Evolutionary conservation across 2,888 invertebrate species (phyloP).

Genomic region (Heliconius ethilla): DNA sequence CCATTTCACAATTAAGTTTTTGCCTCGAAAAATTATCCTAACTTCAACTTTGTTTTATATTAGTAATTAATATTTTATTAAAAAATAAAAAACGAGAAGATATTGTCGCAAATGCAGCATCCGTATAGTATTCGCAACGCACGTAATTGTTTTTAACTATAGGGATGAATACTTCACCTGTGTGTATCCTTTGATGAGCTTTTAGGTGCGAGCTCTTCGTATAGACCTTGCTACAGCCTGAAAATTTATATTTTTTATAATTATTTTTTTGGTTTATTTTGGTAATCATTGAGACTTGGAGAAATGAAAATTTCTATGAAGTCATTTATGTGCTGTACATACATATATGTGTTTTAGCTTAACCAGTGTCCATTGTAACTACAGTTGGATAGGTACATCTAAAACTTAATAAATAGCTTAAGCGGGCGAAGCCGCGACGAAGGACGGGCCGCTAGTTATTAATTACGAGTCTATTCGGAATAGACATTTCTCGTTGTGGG

Average conservation of each 20-base stretch:
- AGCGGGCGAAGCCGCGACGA: too few relatives aligned
- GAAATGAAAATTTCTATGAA: neutral
- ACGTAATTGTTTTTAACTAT: neutral
- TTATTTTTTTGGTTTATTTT: neutral
- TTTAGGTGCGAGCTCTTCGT: conserved; percentile 99
- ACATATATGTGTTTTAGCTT: neutral
- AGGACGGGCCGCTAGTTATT: too few relatives aligned
- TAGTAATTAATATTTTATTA: neutral
- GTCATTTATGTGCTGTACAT: too few relatives aligned
- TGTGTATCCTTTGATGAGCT: conserved; percentile 98
- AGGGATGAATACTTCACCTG: conserved; percentile 83
- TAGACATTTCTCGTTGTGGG: neutral
- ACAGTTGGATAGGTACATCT: too few relatives aligned
- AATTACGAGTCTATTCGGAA: neutral
- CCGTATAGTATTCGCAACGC: conserved; percentile 40
- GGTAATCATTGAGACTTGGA: neutral
- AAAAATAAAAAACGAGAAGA: neutral
- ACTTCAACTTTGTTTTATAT: neutral
- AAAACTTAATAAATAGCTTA: too few relatives aligned
- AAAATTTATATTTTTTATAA: conserved; percentile 50
- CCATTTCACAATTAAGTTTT: neutral
- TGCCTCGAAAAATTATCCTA: neutral
- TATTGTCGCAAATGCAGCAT: conserved; percentile 17
- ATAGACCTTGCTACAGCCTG: conserved; percentile 98
- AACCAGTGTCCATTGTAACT: neutral